Base-by-base conservation (phyloP, 2,797 vertebrate species). In the Taeniopygia guttata region DNA sequence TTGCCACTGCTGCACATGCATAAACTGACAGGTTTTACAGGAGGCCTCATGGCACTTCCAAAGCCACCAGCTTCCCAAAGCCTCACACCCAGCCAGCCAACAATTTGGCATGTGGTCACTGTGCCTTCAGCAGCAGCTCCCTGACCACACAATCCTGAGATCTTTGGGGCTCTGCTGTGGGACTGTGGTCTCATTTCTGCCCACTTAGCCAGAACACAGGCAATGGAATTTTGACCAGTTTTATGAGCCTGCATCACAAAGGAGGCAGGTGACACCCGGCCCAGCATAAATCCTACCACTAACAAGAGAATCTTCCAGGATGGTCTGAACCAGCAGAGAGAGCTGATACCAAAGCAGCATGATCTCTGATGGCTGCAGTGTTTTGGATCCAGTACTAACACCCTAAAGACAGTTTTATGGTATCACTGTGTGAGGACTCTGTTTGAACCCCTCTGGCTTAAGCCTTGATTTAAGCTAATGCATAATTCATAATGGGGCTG, bases 401-500 rank as follows among this genome's bases (percentile, higher is more conserved):
- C 30, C 79, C 62, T 40, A 88, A 81, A 94, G 85, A 93, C 76
- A 90, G 83, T 67, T 95, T 94, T 84, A 93, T 26, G 25, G n/a
- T 55, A 82, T 88, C 91, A 40, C 43, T 68, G 90, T 64, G 73
- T 73, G 80, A 94, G 76, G 69, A 91, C 91, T 96, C 87, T 42
- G 43, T 87, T 90, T 95, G 91, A 96, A 95, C 88, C 88, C 85
- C 77, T 86, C 78, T 84, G 55, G 69, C 86, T 96, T 90, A 78
- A 90, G 93, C 40, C 80, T 86, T 93, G 90, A 87, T 93, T 96
- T 88, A 94, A 79, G 67, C 48, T 90, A 63, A 86, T 95, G 84
- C 80, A 92, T 95, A 95, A 96, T 93, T 96, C 95, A 95, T 93
- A 90, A 88, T 27, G 67, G 80, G 55, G 86, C 90, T 76, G 96